phyloP scores from a whole-genome alignment of 2,888 invertebrate species.

The Auanema freiburgensis region DNA sequence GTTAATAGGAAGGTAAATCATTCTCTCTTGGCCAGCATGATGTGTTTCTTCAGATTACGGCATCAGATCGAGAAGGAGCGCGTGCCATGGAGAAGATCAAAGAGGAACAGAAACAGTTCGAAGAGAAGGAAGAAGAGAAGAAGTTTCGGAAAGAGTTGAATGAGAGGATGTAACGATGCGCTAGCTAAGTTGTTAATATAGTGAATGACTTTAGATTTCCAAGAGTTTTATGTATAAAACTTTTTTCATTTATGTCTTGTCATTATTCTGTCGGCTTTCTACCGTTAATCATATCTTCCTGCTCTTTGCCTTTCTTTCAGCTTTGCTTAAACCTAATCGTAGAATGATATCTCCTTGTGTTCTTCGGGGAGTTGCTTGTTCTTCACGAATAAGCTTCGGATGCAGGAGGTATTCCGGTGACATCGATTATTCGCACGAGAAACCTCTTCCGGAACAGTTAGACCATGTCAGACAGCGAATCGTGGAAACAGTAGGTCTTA shows the following conservation, averaged over 20 bases:
- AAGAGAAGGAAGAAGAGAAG: constrained; percentile 31
- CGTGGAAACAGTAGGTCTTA: constrained; percentile 41
- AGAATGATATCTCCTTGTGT: background rate
- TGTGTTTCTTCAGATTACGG: constrained; percentile 34
- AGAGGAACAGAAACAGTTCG: constrained; percentile 31
- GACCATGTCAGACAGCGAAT: constrained; percentile 55
- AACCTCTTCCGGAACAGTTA: constrained; percentile 55
- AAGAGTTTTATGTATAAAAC: background rate
- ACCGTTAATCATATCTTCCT: background rate
- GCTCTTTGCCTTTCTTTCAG: background rate
- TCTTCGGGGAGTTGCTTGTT: background rate
- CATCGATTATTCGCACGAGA: constrained; percentile 37
- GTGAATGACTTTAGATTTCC: background rate
- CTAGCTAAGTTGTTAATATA: background rate
- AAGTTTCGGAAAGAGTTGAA: constrained; percentile 32
- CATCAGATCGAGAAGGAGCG: constrained; percentile 47
- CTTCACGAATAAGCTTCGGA: background rate
- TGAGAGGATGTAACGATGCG: constrained; percentile 1
- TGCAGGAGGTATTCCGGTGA: constrained; percentile 5
- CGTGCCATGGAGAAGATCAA: constrained; percentile 42
- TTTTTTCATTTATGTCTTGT: constrained; percentile 1
- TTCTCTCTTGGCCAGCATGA: background rate
- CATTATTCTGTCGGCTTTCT: background rate
- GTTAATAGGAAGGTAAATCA: constrained; percentile 47
- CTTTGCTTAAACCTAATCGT: background rate